Percentiles rank a stretch among this genome's conserved stretches.
Conservation (phyloP, 37 sponge, comb jelly and placozoan species). For the Mnemiopsis leidyi region DNA sequence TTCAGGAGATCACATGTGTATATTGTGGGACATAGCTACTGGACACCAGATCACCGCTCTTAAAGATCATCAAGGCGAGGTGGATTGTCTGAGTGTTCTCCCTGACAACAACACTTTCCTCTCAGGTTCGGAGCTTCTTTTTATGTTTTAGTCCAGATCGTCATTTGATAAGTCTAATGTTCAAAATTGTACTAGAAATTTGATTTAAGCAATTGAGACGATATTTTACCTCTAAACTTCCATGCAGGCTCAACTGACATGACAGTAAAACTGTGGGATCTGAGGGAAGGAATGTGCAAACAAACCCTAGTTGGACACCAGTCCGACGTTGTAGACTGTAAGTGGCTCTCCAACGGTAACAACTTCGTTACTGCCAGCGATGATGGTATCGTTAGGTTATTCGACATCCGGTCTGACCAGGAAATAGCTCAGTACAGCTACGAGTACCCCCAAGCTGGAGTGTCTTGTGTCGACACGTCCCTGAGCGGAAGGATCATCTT, state of each 20-base stretch:
- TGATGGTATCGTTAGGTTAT: constrained; percentile 8
- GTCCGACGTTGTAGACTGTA: constrained; percentile 43
- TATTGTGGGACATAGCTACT: constrained; percentile 31
- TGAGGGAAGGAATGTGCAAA: constrained; percentile 14
- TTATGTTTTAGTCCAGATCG: too few species aligned
- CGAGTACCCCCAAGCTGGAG: neutral
- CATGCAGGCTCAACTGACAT: constrained; percentile 24
- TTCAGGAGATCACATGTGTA: constrained; percentile 53
- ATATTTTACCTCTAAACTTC: neutral
- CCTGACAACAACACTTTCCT: constrained; percentile 56
- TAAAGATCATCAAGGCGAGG: constrained; percentile 11
- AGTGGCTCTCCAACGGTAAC: neutral
- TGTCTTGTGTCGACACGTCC: neutral
- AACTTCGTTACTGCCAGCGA: constrained; percentile 46
- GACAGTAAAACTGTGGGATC: constrained; percentile 42
- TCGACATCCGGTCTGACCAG: constrained; percentile 14
- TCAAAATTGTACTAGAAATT: too few species aligned
- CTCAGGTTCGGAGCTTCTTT: too few species aligned
- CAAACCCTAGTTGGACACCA: constrained; percentile 22
- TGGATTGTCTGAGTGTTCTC: constrained; percentile 8
- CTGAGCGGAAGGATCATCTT: constrained; percentile 39
- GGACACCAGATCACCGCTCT: constrained; percentile 22
- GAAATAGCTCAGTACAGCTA: constrained; percentile 17
- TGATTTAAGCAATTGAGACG: too few species aligned
- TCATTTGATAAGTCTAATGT: too few species aligned